phyloP scores from a whole-genome alignment of 2,113 vertebrate species.

The Miniopterus natalensis region DNA sequence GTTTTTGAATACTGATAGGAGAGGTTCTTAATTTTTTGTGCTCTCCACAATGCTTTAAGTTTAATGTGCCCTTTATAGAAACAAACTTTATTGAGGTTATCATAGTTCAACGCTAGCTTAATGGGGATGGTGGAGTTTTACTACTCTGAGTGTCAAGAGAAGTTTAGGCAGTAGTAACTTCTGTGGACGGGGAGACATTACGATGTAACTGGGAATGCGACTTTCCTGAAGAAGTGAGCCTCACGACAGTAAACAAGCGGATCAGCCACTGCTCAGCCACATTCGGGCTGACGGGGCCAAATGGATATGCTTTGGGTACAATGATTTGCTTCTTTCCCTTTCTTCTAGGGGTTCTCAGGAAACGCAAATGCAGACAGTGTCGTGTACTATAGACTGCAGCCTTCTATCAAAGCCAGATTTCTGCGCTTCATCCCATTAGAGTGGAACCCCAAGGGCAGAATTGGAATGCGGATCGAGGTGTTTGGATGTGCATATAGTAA shows the following conservation, averaged over 20 bases:
- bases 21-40: not conserved
- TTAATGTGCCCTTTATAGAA: constrained; percentile 43
- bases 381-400: constrained; percentile 91
- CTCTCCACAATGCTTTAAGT: not conserved
- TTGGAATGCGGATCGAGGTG: constrained; percentile 92
- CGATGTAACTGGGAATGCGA: not conserved
- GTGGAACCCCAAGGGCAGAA: constrained; percentile 92
- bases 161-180: not conserved
- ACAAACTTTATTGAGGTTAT: not conserved
- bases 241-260: not conserved
- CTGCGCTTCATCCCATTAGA: constrained; percentile 92
- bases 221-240: not conserved
- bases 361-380: constrained; percentile 94
- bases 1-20: not conserved
- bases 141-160: not conserved
- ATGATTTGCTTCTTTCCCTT: constrained; percentile 66
- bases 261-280: not conserved
- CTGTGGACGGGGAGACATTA: not conserved
- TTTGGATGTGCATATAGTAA: constrained; percentile 94
- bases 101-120: not conserved
- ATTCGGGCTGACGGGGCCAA: not conserved
- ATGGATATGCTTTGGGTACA: not conserved
- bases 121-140: not conserved
- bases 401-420: constrained; percentile 91
- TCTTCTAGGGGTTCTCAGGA: constrained; percentile 90